Percentiles rank a stretch among this genome's conserved stretches.
Evolutionary conservation across 2,888 invertebrate genomes (phyloP).

Genomic region (Eupeodes luniger): DNA sequence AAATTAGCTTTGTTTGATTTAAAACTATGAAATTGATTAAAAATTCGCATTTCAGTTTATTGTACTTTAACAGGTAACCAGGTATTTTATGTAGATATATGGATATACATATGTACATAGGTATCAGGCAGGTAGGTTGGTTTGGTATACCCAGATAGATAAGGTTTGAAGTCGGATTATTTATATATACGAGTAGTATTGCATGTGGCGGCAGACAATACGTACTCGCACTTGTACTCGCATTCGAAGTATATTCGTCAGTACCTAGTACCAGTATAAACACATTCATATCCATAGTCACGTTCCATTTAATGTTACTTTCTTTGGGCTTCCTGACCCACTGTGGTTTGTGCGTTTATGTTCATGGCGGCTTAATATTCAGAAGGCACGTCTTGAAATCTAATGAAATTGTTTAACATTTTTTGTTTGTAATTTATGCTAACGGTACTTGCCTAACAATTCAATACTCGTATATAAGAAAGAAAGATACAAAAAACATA

Average conservation of each 20-base stretch:
- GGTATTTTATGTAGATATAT: not conserved
- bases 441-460: constrained; percentile 70
- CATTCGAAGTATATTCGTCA: not conserved
- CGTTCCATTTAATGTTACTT: constrained; percentile 73
- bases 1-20: constrained; percentile 51
- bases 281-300: constrained; percentile 44
- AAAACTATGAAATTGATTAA: constrained; percentile 63
- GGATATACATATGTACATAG: too few relatives aligned
- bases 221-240: constrained; percentile 21
- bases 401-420: constrained; percentile 59
- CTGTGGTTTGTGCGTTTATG: constrained; percentile 62
- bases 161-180: not conserved
- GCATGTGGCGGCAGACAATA: constrained; percentile 39
- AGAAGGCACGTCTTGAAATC: constrained; percentile 70
- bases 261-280: not conserved
- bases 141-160: constrained; percentile 23
- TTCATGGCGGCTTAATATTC: constrained; percentile 65
- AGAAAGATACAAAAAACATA: constrained; percentile 47
- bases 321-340: constrained; percentile 76
- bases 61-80: not conserved
- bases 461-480: constrained; percentile 23
- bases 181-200: constrained; percentile 7
- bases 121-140: not conserved
- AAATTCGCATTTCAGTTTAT: constrained; percentile 61
- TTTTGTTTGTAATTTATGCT: constrained; percentile 53